Conservation (phyloP, 2,797 vertebrate genomes). For the Scomberomorus guttatus region DNA sequence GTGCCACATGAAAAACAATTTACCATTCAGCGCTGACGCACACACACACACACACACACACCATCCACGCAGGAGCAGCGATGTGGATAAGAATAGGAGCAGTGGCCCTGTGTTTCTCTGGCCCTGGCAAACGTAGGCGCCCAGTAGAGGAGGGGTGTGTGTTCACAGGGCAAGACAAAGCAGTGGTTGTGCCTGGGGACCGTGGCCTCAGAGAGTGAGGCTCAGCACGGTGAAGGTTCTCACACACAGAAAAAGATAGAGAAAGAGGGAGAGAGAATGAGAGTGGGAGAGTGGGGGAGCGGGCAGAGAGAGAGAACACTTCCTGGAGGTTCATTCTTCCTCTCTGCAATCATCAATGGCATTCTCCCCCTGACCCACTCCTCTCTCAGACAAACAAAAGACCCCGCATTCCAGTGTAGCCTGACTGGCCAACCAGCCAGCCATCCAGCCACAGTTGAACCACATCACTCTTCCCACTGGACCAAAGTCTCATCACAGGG, state of each 20-base stretch:
- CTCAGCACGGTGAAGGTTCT: constrained; percentile 86
- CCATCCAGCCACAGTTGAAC: constrained; percentile 75
- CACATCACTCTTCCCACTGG: constrained; percentile 79
- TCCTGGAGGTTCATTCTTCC: constrained; percentile 89
- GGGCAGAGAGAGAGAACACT: constrained; percentile 79
- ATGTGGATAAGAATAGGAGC: constrained; percentile 83
- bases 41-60: constrained; percentile 46
- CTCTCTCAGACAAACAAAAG: constrained; percentile 87
- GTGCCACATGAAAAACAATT: constrained; percentile 62
- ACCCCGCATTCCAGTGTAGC: constrained; percentile 87
- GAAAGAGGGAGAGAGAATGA: constrained; percentile 75
- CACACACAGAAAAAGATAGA: constrained; percentile 81
- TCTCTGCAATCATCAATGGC: constrained; percentile 89
- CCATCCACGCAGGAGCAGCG: constrained; percentile 71
- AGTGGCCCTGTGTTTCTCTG: constrained; percentile 80
- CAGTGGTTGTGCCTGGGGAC: constrained; percentile 88
- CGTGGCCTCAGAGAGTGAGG: constrained; percentile 83
- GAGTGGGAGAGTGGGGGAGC: constrained; percentile 68
- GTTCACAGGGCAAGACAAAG: constrained; percentile 88
- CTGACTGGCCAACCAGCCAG: constrained; percentile 81
- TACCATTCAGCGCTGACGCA: constrained; percentile 58
- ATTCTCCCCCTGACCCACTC: constrained; percentile 87
- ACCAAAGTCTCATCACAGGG: constrained; percentile 63
- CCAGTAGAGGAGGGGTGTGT: constrained; percentile 83
- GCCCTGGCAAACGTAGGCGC: constrained; percentile 78